Evolutionary conservation across 2,113 vertebrate species (phyloP).

Genomic region (Mesembrinibis cayennensis): DNA sequence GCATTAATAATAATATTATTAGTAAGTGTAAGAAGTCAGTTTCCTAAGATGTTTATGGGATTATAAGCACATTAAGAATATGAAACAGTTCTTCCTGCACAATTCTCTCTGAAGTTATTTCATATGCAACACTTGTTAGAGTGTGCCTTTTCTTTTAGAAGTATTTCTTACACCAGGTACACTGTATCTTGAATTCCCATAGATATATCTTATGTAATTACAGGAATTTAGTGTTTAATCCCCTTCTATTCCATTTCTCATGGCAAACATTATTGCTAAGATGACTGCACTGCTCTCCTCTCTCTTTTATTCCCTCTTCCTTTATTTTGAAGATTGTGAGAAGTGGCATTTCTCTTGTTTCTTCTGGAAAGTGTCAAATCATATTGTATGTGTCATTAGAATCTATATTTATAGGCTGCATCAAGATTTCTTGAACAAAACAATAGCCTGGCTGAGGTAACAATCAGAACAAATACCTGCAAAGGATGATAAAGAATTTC

Average conservation of each 20-base stretch:
- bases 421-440: not conserved
- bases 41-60: conserved; percentile 15
- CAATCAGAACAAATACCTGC: conserved; percentile 81
- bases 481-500: conserved; percentile 96
- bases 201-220: not conserved
- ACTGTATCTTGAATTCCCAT: not conserved
- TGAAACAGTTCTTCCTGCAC: not conserved
- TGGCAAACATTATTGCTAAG: not conserved
- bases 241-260: not conserved
- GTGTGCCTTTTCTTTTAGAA: not conserved
- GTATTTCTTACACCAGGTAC: not conserved
- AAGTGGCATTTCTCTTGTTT: not conserved
- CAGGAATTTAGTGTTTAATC: not conserved
- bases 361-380: not conserved
- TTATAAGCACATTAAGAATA: conserved; percentile 1
- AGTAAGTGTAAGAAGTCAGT: not conserved
- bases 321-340: not conserved
- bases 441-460: not conserved
- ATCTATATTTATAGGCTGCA: not conserved
- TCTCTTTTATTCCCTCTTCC: not conserved
- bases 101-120: not conserved
- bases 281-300: not conserved
- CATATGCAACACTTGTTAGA: not conserved
- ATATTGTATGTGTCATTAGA: not conserved
- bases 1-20: not conserved